These are phyloP conservation scores for Tipula confusa DNA, from an alignment of 2,888 invertebrate genomes.

Conservation along the genomic window DNA sequence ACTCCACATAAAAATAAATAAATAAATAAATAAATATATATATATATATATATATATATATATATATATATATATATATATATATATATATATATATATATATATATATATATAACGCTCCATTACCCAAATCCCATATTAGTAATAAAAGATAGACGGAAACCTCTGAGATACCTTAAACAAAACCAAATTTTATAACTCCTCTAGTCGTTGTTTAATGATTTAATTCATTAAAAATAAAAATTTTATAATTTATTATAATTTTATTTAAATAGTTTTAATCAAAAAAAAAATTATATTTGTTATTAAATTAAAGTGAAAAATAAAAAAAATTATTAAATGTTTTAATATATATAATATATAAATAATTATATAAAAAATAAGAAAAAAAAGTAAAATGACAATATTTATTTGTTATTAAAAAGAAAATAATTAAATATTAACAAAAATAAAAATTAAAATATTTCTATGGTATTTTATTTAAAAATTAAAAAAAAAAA, in stretches of 20 bases:
- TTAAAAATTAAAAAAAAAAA: neutral
- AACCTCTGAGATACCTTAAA: neutral
- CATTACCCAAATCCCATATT: neutral
- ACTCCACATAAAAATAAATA: neutral
- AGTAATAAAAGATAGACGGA: neutral
- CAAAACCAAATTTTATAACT: neutral
- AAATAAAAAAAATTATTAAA: neutral
- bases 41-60: no score
- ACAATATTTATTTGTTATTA: conserved; percentile 9
- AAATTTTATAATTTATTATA: neutral
- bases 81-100: no score
- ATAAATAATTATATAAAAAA: neutral
- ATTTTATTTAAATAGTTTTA: conserved; percentile 9
- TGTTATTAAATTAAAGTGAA: neutral
- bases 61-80: no score
- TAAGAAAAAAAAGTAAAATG: neutral
- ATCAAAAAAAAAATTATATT: neutral
- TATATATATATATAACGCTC: no score
- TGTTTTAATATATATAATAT: neutral
- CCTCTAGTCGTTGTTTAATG: conserved; percentile 25
- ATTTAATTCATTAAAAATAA: neutral
- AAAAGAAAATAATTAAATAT: neutral
- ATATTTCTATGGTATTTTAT: neutral
- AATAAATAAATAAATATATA: no score
- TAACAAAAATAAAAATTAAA: neutral